A percentile compares a stretch with the other conserved stretches of the same genome.
These are phyloP conservation scores for Erethizon dorsatum DNA, from an alignment of 2,797 vertebrate species.

Conservation along the genomic window DNA sequence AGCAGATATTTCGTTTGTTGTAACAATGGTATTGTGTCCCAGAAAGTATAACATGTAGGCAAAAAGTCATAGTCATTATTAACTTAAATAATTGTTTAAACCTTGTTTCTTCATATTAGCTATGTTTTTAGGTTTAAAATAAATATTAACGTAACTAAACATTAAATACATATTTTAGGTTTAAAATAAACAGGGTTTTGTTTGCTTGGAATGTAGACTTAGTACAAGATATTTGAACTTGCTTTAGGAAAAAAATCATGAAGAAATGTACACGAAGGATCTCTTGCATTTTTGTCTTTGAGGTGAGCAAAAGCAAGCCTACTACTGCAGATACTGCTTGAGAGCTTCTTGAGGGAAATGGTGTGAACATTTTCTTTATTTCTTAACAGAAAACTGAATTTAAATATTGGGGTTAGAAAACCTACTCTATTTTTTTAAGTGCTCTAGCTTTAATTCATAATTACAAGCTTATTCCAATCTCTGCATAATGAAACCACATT, in stretches of 20 bases:
- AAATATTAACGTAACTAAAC: neutral
- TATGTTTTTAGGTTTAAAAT: constrained; percentile 1
- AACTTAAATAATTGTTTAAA: constrained; percentile 42
- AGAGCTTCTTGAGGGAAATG: constrained; percentile 40
- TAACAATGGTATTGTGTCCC: neutral
- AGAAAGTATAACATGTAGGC: neutral
- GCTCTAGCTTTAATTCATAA: constrained; percentile 91
- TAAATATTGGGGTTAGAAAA: constrained; percentile 84
- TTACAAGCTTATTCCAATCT: constrained; percentile 91
- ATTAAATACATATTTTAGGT: neutral
- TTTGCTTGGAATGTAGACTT: constrained; percentile 21
- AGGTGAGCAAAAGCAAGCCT: neutral
- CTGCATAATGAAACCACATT: constrained; percentile 90
- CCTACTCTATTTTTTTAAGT: constrained; percentile 83
- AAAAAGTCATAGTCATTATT: neutral
- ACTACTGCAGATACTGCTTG: constrained; percentile 58
- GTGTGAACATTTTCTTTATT: constrained; percentile 73
- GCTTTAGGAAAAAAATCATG: constrained; percentile 42
- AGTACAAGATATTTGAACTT: neutral
- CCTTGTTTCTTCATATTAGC: neutral
- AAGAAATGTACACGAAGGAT: neutral
- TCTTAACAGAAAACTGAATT: constrained; percentile 82
- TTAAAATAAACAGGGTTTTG: constrained; percentile 9
- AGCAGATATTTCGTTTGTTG: neutral
- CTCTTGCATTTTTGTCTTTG: constrained; percentile 35